phyloP scores from a whole-genome alignment of 2,113 vertebrate genomes.

The Xiphophorus couchianus region DNA sequence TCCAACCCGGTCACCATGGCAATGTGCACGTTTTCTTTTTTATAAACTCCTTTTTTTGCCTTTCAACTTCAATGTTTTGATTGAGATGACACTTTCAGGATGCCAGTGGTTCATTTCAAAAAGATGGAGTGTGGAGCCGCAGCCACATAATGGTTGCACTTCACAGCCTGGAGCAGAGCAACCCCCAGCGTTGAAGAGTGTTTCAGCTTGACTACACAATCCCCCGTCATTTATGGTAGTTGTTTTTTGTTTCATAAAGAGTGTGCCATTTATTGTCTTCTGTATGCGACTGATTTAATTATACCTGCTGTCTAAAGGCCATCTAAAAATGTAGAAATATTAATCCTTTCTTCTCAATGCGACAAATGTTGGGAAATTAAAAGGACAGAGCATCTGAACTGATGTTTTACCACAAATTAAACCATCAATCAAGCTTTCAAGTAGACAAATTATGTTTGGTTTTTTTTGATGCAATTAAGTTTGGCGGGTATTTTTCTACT shows the following conservation, averaged over 20 bases:
- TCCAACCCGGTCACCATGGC: constrained; percentile 65
- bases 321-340: constrained; percentile 3
- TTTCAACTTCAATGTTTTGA: constrained; percentile 42
- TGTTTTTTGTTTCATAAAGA: neutral
- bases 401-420: constrained; percentile 3
- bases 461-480: neutral
- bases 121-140: constrained; percentile 17
- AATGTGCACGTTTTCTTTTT: constrained; percentile 10
- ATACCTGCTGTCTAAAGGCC: neutral
- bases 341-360: neutral
- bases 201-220: constrained; percentile 26
- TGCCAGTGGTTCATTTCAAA: constrained; percentile 20
- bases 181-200: neutral
- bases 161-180: constrained; percentile 20
- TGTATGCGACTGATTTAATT: neutral
- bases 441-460: constrained; percentile 1
- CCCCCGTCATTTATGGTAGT: neutral
- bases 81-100: constrained; percentile 36
- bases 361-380: constrained; percentile 29
- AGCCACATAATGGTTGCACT: constrained; percentile 17
- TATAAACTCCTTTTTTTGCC: neutral
- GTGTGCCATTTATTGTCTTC: neutral
- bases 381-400: constrained; percentile 5
- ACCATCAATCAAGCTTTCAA: constrained; percentile 10
- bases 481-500: neutral